Evolutionary conservation across 2,888 invertebrate species (phyloP), one percentile per base, ranked within the genome.

Genomic region (Elaeidobius kamerunicus): DNA sequence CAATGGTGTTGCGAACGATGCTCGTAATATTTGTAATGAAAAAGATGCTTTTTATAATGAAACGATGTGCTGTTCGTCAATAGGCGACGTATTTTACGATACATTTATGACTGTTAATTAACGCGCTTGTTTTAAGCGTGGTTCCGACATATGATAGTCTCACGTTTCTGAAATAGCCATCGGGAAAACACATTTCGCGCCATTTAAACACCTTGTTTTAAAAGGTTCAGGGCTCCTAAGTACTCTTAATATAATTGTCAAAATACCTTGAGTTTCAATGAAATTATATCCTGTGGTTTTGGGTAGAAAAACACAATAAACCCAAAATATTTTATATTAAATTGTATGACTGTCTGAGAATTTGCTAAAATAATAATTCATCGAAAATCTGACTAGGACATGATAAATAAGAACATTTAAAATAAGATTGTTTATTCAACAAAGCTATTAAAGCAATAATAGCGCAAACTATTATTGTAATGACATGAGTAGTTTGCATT

Each of bases 21-120:
- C 66, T 67, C 63, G 64, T 65, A 67, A 67, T 66, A 65, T 66
- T 65, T 62, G 51, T 39, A 61, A 60, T 61, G 65, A 65, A 66
- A 66, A 65, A 63, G 61, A 58, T 58, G 62, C 57, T 67, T 69
- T 69, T 68, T 66, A 67, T 60, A 60, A 62, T 63, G 55, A 60
- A 60, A 60, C 61, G 63, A 41, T 60, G 61, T 58, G 56, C 60
- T 63, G 59, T 63, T 64, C 66, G 67, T 65, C 66, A 67, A 65
- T 67, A 64, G 61, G 62, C 60, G 58, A 53, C 57, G 58, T 61
- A 63, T 69, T 70, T 70, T 70, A 69, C 66, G 63, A 65, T 66
- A 63, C 61, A 66, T 70, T 71, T 71, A 71, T 66, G 68, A 63
- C 65, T 64, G 61, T 66, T 70, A 70, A 71, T 71, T 70, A 71